phyloP scores from a whole-genome alignment of 35 echinoderm and acorn worm genomes.

The Stichopus chloronotus region DNA sequence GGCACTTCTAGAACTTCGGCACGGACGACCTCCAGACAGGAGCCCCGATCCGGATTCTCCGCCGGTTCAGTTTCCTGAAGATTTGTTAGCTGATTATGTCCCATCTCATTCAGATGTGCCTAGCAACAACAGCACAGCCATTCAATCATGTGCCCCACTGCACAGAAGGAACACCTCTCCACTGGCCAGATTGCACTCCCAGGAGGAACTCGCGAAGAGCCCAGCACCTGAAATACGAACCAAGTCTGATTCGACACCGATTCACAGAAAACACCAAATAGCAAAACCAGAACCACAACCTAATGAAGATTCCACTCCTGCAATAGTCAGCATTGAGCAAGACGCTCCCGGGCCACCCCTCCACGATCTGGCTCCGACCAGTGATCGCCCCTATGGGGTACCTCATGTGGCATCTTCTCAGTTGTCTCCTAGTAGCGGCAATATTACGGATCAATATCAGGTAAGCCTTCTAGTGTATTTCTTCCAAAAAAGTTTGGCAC shows the following conservation, averaged over 20 bases:
- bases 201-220: not conserved
- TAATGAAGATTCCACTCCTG: constrained; percentile 16
- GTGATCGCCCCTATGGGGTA: not conserved
- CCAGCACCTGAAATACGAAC: constrained; percentile 50
- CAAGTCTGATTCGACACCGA: constrained; percentile 43
- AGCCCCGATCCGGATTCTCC: constrained; percentile 29
- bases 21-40: constrained; percentile 48
- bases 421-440: constrained; percentile 50
- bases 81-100: constrained; percentile 11
- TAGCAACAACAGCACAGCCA: not conserved
- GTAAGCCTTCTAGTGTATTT: not conserved
- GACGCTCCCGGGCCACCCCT: not conserved
- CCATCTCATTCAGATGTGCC: constrained; percentile 22
- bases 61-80: not conserved
- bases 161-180: constrained; percentile 26
- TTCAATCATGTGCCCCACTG: constrained; percentile 2
- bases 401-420: constrained; percentile 37
- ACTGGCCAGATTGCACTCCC: constrained; percentile 43
- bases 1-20: not conserved
- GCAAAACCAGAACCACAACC: constrained; percentile 31
- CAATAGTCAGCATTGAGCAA: constrained; percentile 45
- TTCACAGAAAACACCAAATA: constrained; percentile 52
- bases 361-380: not conserved
- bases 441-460: constrained; percentile 48
- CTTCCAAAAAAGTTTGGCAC: no score